These are phyloP conservation scores for Scolopax rusticola DNA, from an alignment of 2,797 vertebrate species.

Conservation along the genomic window DNA sequence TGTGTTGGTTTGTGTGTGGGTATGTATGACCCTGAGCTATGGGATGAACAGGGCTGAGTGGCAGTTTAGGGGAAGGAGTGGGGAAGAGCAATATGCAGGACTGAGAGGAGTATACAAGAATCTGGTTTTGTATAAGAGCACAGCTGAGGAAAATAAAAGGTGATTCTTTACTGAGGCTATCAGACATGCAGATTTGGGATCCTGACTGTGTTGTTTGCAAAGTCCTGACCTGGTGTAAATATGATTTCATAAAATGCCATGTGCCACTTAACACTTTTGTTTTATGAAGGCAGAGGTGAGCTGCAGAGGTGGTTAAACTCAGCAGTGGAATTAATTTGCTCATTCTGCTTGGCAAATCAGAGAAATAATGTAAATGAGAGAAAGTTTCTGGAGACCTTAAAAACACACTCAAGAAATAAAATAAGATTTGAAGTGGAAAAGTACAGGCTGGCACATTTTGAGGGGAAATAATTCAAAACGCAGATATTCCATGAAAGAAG, in stretches of 20 bases:
- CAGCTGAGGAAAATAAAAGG: background rate
- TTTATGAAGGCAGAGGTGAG: background rate
- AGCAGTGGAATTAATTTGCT: background rate
- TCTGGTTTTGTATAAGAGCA: background rate
- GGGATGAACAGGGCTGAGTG: background rate
- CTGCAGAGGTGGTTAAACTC: background rate
- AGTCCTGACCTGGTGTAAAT: background rate
- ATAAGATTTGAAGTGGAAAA: background rate
- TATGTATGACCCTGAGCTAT: background rate
- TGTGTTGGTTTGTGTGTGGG: background rate
- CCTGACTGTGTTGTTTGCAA: background rate
- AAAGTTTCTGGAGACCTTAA: slow-evolving; percentile 7
- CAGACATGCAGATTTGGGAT: background rate
- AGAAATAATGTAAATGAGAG: background rate
- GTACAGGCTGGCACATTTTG: background rate
- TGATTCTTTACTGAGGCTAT: background rate
- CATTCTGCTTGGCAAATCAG: background rate
- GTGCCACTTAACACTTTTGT: background rate
- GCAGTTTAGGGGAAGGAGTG: background rate
- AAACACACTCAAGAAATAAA: background rate
- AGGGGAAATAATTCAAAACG: background rate
- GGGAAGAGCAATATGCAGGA: background rate
- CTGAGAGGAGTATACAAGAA: background rate
- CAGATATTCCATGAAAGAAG: background rate
- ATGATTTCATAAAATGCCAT: background rate